Evolutionary conservation across 37 sponge, comb jelly and placozoan genomes (phyloP).

Genomic region (Lycopodina hypogea): DNA sequence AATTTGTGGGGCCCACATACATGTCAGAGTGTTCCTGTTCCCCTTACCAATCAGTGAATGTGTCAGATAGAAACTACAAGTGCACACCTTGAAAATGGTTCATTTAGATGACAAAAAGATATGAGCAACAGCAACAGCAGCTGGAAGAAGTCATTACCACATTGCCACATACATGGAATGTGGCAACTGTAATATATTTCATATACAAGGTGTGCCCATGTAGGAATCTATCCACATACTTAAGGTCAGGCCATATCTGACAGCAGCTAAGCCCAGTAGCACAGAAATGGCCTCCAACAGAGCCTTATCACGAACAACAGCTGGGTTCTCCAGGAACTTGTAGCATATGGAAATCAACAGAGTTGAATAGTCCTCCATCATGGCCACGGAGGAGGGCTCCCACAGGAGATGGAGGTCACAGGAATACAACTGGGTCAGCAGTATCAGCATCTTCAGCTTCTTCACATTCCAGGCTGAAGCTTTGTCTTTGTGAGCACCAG

Average conservation of each 20-base stretch:
- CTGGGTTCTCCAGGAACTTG: constrained; percentile 82
- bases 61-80: no score
- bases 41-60: no score
- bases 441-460: constrained; percentile 9
- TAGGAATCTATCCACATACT: constrained; percentile 44
- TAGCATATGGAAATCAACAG: constrained; percentile 77
- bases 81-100: no score
- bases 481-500: no score
- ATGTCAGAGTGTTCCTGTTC: no score
- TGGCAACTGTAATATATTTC: no score
- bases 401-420: constrained; percentile 48
- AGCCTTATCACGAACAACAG: constrained; percentile 49
- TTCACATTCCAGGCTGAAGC: not conserved
- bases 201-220: no score
- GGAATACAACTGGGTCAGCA: not conserved
- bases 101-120: no score
- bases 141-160: no score
- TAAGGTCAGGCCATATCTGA: constrained; percentile 68
- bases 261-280: constrained; percentile 65
- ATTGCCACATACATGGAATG: no score
- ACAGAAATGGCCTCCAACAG: constrained; percentile 54
- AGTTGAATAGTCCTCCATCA: constrained; percentile 64
- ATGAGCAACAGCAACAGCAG: no score
- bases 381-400: constrained; percentile 61
- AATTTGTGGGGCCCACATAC: no score